A percentile compares a stretch with the other conserved stretches of the same genome.
Evolutionary conservation across 2,797 vertebrate species (phyloP).

Genomic region (Sebastes aleutianus): DNA sequence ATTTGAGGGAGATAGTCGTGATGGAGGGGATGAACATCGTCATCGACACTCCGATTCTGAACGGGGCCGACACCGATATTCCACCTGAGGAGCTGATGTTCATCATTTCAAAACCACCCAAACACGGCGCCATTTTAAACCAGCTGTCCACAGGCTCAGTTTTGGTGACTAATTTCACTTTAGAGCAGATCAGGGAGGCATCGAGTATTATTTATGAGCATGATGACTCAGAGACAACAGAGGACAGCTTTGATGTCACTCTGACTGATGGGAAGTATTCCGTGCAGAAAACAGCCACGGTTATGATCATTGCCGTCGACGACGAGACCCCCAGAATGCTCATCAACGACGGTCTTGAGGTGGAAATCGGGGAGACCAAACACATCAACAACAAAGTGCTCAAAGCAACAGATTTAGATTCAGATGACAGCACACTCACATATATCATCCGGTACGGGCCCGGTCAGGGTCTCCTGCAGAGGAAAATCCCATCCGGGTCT

Average conservation of each 20-base stretch:
- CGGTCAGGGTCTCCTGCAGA: conserved; percentile 88
- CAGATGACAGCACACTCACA: conserved; percentile 87
- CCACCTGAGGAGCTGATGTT: conserved; percentile 87
- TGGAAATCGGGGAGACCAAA: conserved; percentile 90
- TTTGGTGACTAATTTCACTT: conserved; percentile 87
- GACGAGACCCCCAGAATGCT: conserved; percentile 94
- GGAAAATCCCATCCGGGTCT: conserved; percentile 71
- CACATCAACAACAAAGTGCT: conserved; percentile 85
- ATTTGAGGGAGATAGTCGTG: conserved; percentile 89
- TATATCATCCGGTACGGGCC: conserved; percentile 89
- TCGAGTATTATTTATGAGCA: conserved; percentile 96
- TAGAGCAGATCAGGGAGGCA: conserved; percentile 90
- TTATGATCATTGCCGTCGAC: conserved; percentile 90
- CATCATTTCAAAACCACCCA: conserved; percentile 86
- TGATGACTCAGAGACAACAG: conserved; percentile 93
- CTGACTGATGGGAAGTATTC: conserved; percentile 90
- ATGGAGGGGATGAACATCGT: conserved; percentile 97
- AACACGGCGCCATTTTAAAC: conserved; percentile 89
- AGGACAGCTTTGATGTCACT: conserved; percentile 90
- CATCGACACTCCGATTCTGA: conserved; percentile 89
- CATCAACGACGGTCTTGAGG: conserved; percentile 92
- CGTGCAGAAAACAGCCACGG: conserved; percentile 80
- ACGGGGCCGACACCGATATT: conserved; percentile 87
- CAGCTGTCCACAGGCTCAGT: conserved; percentile 89
- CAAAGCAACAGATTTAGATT: conserved; percentile 94